Conservation (phyloP, 2,113 vertebrate genomes). For the Agelaius tricolor region DNA sequence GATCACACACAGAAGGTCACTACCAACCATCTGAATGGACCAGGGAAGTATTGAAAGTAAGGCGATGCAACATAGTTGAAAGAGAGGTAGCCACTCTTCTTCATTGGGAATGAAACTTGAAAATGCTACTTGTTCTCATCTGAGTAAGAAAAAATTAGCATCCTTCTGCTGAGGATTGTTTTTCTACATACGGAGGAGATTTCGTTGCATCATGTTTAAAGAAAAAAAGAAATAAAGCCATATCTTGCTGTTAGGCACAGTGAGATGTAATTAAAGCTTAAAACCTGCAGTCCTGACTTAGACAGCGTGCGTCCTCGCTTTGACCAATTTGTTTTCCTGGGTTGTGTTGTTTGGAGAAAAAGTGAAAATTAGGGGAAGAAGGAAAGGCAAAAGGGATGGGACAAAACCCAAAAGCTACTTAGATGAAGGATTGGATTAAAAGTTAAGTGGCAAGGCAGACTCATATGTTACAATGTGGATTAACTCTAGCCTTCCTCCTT, state of each 20-base stretch:
- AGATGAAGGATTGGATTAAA: not conserved
- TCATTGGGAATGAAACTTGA: not conserved
- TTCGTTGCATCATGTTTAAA: not conserved
- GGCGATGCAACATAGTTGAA: not conserved
- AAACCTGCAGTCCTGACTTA: not conserved
- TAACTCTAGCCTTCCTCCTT: constrained; percentile 66
- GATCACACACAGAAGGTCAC: not conserved
- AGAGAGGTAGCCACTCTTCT: not conserved
- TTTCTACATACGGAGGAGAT: not conserved
- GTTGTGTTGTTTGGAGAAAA: not conserved
- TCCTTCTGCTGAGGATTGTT: not conserved
- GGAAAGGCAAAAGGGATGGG: not conserved
- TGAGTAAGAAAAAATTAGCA: not conserved
- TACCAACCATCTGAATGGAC: not conserved
- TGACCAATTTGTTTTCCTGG: not conserved
- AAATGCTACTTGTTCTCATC: not conserved
- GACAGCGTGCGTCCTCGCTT: not conserved
- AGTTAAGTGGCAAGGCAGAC: not conserved
- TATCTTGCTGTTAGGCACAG: not conserved
- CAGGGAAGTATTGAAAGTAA: not conserved
- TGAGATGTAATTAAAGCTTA: not conserved
- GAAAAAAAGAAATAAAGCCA: not conserved
- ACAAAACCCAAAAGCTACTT: not conserved
- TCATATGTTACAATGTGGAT: not conserved
- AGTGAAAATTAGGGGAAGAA: not conserved